Percentiles rank a stretch among this genome's conserved stretches.
Conservation (phyloP, 1,140 invertebrate species). For the Musca vetustissima region DNA sequence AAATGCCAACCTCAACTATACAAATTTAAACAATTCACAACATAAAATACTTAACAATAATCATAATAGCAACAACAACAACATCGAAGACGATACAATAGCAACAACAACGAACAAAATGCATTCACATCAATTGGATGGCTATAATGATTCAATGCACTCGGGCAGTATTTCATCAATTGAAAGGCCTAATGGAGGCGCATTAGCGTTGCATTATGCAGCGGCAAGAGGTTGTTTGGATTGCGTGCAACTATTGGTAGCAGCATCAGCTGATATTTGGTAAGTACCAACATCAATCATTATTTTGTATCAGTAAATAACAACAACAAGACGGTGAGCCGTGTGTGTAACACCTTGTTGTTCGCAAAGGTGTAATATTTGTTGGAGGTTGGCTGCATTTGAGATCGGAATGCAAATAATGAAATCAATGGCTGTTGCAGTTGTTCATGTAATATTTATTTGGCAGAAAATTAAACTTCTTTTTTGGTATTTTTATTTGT, state of each 20-base stretch:
- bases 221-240: slow-evolving; percentile 81
- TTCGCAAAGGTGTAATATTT: too few species aligned
- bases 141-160: slow-evolving; percentile 36
- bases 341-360: too few species aligned
- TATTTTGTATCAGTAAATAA: neutral
- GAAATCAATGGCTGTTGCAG: too few species aligned
- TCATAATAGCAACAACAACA: slow-evolving; percentile 27
- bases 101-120: slow-evolving; percentile 13
- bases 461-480: too few species aligned
- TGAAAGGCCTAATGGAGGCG: slow-evolving; percentile 54
- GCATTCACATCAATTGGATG: slow-evolving; percentile 33
- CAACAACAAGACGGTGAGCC: neutral
- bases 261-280: slow-evolving; percentile 75
- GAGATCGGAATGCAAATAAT: too few species aligned
- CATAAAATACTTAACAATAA: slow-evolving; percentile 26
- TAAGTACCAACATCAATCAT: slow-evolving; percentile 55
- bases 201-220: slow-evolving; percentile 82
- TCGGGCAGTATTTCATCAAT: slow-evolving; percentile 49
- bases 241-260: slow-evolving; percentile 77
- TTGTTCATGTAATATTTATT: too few species aligned
- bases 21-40: slow-evolving; percentile 6
- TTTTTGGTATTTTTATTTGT: too few species aligned
- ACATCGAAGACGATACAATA: neutral
- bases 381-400: too few species aligned
- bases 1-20: slow-evolving; percentile 12